A percentile compares a stretch with the other conserved stretches of the same genome.
These are phyloP conservation scores for Coleophora flavipennella DNA, from an alignment of 2,888 invertebrate species.

Conservation along the genomic window DNA sequence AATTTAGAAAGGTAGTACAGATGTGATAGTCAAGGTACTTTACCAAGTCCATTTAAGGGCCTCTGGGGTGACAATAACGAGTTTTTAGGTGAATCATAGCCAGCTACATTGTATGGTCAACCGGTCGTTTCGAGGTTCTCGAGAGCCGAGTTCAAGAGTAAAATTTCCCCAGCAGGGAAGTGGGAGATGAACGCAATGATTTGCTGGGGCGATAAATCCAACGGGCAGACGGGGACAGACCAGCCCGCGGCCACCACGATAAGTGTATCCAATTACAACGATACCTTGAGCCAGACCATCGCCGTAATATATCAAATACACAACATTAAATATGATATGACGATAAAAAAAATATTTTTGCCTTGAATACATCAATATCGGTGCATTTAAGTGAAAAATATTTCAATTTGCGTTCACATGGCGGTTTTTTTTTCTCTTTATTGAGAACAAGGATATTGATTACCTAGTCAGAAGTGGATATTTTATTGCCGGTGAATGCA, in stretches of 20 bases:
- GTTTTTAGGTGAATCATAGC: not conserved
- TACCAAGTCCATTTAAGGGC: too few species aligned
- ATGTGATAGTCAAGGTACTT: too few species aligned
- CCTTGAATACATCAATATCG: constrained; percentile 5
- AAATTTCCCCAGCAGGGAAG: constrained; percentile 18
- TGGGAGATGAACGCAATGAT: constrained; percentile 53
- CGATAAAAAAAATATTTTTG: constrained; percentile 10
- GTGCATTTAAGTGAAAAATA: not conserved
- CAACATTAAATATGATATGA: constrained; percentile 11
- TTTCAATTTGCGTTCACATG: constrained; percentile 2
- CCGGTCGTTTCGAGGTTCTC: not conserved
- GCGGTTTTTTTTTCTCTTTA: not conserved
- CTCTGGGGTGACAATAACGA: too few species aligned
- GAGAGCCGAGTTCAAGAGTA: not conserved
- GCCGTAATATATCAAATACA: constrained; percentile 14
- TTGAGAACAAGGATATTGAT: too few species aligned
- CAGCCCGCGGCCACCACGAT: constrained; percentile 54
- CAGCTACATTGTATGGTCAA: not conserved
- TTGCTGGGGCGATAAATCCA: constrained; percentile 56
- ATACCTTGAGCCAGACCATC: constrained; percentile 44
- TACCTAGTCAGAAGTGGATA: too few species aligned
- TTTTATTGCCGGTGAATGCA: too few species aligned
- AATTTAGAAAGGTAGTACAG: too few species aligned
- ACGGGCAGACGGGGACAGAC: constrained; percentile 43
- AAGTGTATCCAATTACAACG: constrained; percentile 65